Conservation (phyloP, 2,797 vertebrate genomes). For the Hemitrygon akajei region DNA sequence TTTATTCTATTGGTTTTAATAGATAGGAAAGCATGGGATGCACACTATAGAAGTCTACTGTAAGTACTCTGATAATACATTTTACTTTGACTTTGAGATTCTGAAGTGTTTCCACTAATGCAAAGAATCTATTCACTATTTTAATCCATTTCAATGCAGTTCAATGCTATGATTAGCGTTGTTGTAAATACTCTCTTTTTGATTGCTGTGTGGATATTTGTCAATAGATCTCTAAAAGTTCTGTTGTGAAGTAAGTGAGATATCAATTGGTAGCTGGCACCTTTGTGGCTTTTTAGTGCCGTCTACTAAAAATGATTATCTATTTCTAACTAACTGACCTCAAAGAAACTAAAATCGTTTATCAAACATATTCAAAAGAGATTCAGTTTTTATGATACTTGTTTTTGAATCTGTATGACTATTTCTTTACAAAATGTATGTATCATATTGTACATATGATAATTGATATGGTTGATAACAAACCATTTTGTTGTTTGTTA, state of each 20-base stretch:
- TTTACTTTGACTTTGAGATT: neutral
- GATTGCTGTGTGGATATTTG: neutral
- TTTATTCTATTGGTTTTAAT: neutral
- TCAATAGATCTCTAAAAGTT: neutral
- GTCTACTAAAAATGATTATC: no score
- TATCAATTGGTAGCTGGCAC: no score
- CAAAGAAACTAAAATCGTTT: neutral
- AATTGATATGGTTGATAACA: no score
- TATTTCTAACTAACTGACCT: neutral
- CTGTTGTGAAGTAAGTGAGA: no score
- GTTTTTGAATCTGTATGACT: no score
- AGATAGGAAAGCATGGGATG: neutral
- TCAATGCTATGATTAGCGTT: neutral
- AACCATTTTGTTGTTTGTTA: no score
- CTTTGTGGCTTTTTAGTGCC: no score
- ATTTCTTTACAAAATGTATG: no score
- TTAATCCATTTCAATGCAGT: neutral
- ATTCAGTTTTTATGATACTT: no score
- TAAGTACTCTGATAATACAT: no score
- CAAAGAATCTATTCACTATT: neutral
- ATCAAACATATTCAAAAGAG: neutral
- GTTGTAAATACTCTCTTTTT: neutral
- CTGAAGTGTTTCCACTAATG: neutral
- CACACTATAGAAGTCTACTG: neutral
- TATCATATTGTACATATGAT: no score